These are phyloP conservation scores for Eristalis pertinax DNA, from an alignment of 2,888 invertebrate species.

Conservation along the genomic window DNA sequence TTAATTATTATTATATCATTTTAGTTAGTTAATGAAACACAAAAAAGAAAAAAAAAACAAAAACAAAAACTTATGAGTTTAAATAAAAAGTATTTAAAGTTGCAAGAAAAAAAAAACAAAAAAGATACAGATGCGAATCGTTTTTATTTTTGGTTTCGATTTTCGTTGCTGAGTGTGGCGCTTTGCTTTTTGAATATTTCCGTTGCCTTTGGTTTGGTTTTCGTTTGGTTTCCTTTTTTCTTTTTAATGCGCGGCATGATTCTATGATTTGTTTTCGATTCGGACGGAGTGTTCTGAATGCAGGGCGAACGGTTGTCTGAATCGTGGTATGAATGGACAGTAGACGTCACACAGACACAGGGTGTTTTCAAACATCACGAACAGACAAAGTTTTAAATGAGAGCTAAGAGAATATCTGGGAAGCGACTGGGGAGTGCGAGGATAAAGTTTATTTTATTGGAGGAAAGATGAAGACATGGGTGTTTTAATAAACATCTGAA, in stretches of 20 bases:
- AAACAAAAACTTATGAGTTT: not conserved
- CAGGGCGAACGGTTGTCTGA: too few species aligned
- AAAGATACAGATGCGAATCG: not conserved
- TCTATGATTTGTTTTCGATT: not conserved
- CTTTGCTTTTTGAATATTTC: slow-evolving; percentile 26
- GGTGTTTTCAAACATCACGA: too few species aligned
- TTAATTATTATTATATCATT: slow-evolving; percentile 48
- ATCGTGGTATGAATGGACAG: too few species aligned
- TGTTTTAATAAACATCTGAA: too few species aligned
- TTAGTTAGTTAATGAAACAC: slow-evolving; percentile 58
- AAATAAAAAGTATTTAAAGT: slow-evolving; percentile 72
- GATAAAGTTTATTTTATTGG: too few species aligned
- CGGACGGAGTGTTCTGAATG: too few species aligned
- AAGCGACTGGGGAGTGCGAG: too few species aligned
- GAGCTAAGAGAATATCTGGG: too few species aligned
- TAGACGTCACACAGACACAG: too few species aligned
- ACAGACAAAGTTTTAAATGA: too few species aligned
- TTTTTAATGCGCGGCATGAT: not conserved
- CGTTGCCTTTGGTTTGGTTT: slow-evolving; percentile 33
- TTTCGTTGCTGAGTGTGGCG: slow-evolving; percentile 31
- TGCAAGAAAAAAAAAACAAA: slow-evolving; percentile 30
- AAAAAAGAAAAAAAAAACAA: slow-evolving; percentile 37
- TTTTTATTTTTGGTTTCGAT: slow-evolving; percentile 24
- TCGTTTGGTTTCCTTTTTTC: slow-evolving; percentile 6
- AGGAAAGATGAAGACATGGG: too few species aligned